Evolutionary conservation across 92 coral and sea anemone genomes (phyloP), one percentile per base, ranked within the genome.

Genomic region (Paramuricea clavata): DNA sequence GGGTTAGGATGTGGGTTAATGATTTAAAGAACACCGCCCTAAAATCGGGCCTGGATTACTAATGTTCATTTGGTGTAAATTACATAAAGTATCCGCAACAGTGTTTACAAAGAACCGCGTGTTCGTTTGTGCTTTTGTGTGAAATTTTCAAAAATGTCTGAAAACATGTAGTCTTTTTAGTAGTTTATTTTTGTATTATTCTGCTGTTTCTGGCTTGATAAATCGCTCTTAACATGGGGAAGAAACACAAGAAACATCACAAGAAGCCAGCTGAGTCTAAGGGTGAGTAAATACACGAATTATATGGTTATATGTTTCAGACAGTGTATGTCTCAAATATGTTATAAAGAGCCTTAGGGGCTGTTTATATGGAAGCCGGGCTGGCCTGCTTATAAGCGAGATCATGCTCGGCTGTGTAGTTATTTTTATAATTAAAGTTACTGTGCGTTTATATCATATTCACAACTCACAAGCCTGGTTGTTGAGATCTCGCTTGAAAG

Each of bases 171-270:
- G 68, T 19, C 8, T 34, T 54, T 36, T 34, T 31, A 7, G 26
- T 74, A 3, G 17, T 19, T 64, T 57, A 11, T 2, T 59, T 21
- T 12, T 13, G 67, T 2, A 11, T 5, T 31, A 25, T 12, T 49
- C 16, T 44, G 57, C 30, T 15, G 70, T 15, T 78, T 52, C 12
- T 70, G 62, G 43, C 10, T 31, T 6, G 71, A 21, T 12, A 36
- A 71, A 22, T 30, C 12, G 72, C 33, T 31, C 9, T 36, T 36
- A 25, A 62, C 49, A 95, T 95, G 98, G 98, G 98, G 23, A 95
- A 95, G 76, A 93, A 93, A 64, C 96, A 90, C 91, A 95, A 95
- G 92, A 95, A 95, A 35, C 98, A 95, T 54, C 98, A 95, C 65
- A 95, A 94, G 89, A 94, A 92, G 64, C 73, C 89, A 77, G 84